Evolutionary conservation across 92 coral and sea anemone species (phyloP), one percentile per base, ranked within the genome.

Genomic region (Epizoanthus rinbou): DNA sequence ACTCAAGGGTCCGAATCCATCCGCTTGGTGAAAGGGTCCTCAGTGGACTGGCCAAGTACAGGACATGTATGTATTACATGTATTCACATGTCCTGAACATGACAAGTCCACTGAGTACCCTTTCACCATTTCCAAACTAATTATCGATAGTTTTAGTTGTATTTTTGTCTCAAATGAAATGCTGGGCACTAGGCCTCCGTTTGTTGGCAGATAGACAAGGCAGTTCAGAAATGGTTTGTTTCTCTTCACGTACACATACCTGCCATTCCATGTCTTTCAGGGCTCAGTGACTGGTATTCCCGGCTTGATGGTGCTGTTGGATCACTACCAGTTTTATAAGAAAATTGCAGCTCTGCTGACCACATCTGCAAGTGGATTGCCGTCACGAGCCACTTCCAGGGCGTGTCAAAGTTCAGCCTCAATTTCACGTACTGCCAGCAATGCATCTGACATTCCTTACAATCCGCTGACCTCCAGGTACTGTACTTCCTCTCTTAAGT

Each of bases 371-470:
- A 71, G 75, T 8, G 84, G 87, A 33, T 58, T 85, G 9, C 81
- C 86, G 5, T 82, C 87, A 35, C 86, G 95, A 45, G 88, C 93
- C 33, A 90, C 93, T 68, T 92, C 94, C 33, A 86, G 92, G 74
- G 98, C 95, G 25, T 94, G 99, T 62, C 97, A 91, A 74, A 92
- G 98, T 80, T 84, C 98, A 15, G 95, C 90, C 39, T 88, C 98
- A 6, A 85, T 87, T 22, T 89, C 98, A 11, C 80, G 79, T 31
- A 85, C 98, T 23, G 90, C 93, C 41, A 87, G 95, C 74, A 81
- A 93, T 66, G 85, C 86, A 62, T 88, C 95, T 41, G 94, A 90
- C 68, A 87, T 97, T 17, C 98, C 98, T 74, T 97, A 97, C 92
- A 91, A 94, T 75, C 95, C 95, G 64, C 91, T 97, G 37, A 78